Evolutionary conservation across 2,888 invertebrate species (phyloP), one percentile per base, ranked within the genome.

Genomic region (Habroteleia sp.): DNA sequence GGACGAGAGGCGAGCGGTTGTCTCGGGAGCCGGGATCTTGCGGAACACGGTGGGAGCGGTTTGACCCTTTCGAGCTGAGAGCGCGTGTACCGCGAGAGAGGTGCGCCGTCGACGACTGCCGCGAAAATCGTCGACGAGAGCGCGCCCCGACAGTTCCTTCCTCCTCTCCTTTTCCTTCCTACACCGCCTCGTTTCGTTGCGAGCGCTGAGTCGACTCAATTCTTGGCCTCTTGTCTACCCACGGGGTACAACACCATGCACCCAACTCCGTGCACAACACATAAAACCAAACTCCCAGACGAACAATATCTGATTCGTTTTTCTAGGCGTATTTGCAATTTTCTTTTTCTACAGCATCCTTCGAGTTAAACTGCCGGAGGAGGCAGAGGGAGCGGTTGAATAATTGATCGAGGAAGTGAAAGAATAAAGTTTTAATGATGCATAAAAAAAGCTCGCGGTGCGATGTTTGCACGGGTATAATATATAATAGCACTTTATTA

Each of bases 121-220:
- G 65, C 50, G 69, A 69, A 69, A 69, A 69, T 56, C 69, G 58
- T 46, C 74, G 69, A 50, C 48, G 10, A 41, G 41, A 54, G 39
- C 60, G 52, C 54, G 44, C 62, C 54, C 50, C 41, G 25, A 3
- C 50, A 41, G 44, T 68, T 71, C 72, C 74, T 66, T 74, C 73
- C 62, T 69, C 73, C 66, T 63, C 63, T 44, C 41, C 35, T 60
- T 52, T 46, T 72, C 56, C 68, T 63, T 73, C 72, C 65, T 65
- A 65, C 72, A 48, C 62, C 62, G 35, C 60, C 54, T 13, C 41
- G 3, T n/a, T 46, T 16, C 44, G 17, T 8, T 7, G 5, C 11
- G 25, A 25, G n/a, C n/a, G n/a, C n/a, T n/a, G n/a, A 23, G 48
- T 16, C 20, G 39, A 17, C 3, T 39, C 17, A 14, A 39, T 1